Evolutionary conservation across 2,888 invertebrate genomes (phyloP).

Genomic region (Chesias legatella): DNA sequence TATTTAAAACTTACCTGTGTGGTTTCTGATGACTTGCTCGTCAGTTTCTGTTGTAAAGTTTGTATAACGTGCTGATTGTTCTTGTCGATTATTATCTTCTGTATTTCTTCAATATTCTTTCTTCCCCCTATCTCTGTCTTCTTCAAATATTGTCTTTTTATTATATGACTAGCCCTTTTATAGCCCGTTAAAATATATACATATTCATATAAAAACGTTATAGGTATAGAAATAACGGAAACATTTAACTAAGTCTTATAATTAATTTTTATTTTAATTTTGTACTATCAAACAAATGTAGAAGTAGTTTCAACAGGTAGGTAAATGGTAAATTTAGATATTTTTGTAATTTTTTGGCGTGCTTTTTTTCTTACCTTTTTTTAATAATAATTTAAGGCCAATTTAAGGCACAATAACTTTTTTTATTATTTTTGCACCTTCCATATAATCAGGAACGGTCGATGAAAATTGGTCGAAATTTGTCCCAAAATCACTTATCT

Average conservation of each 20-base stretch:
- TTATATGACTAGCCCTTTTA: constrained; percentile 58
- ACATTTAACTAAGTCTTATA: constrained; percentile 75
- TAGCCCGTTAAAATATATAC: constrained; percentile 67
- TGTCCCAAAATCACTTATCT: constrained; percentile 60
- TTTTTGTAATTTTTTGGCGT: constrained; percentile 58
- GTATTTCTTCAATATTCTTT: constrained; percentile 29
- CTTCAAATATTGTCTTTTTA: constrained; percentile 53
- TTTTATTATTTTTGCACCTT: constrained; percentile 62
- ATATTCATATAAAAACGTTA: constrained; percentile 73
- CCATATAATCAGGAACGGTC: constrained; percentile 64
- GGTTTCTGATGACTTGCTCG: constrained; percentile 20
- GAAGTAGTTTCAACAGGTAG: constrained; percentile 75
- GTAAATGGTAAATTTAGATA: constrained; percentile 74
- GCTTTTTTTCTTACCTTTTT: constrained; percentile 73
- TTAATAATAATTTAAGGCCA: constrained; percentile 80
- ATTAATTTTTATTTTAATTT: constrained; percentile 78
- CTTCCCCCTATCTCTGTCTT: constrained; percentile 35
- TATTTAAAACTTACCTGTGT: constrained; percentile 18
- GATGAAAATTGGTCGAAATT: constrained; percentile 76
- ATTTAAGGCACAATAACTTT: constrained; percentile 78
- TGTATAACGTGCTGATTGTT: constrained; percentile 17
- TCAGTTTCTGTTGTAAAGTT: constrained; percentile 30
- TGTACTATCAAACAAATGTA: constrained; percentile 80
- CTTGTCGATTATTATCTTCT: constrained; percentile 13
- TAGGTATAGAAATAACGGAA: constrained; percentile 76